Percentiles rank a stretch among this genome's conserved stretches.
Evolutionary conservation across 2,888 invertebrate species (phyloP).

Genomic region (Ophion costatus): DNA sequence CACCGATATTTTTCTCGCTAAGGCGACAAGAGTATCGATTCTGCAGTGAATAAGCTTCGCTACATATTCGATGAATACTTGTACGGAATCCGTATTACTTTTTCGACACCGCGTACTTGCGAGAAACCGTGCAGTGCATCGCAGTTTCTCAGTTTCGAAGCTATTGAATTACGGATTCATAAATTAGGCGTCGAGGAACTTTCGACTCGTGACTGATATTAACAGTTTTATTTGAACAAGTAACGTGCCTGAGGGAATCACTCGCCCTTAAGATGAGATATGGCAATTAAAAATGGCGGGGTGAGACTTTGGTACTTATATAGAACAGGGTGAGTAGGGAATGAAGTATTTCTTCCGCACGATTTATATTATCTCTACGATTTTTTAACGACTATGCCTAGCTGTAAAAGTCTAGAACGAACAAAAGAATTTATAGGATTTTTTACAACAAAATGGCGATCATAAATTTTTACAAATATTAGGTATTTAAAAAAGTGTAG

Average conservation of each 20-base stretch:
- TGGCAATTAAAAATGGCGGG: neutral
- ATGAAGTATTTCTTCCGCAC: no score
- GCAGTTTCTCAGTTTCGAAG: neutral
- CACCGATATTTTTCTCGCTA: conserved; percentile 46
- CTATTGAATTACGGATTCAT: neutral
- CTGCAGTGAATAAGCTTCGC: neutral
- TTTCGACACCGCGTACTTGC: conserved; percentile 29
- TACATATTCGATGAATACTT: conserved; percentile 27
- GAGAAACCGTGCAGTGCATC: neutral
- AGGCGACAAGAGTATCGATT: conserved; percentile 43
- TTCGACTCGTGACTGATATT: neutral
- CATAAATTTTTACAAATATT: no score
- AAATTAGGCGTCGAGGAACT: neutral
- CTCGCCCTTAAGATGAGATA: neutral
- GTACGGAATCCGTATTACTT: conserved; percentile 32
- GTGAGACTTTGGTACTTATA: neutral
- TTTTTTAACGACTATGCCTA: no score
- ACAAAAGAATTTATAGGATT: no score
- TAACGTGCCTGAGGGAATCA: neutral
- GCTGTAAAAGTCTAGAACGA: no score
- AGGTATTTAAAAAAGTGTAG: no score
- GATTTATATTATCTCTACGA: no score
- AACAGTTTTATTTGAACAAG: neutral
- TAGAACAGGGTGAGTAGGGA: neutral
- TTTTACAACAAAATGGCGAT: no score